Evolutionary conservation across 1,140 invertebrate species (phyloP), one percentile per base, ranked within the genome.

Genomic region (Polyergus mexicanus): DNA sequence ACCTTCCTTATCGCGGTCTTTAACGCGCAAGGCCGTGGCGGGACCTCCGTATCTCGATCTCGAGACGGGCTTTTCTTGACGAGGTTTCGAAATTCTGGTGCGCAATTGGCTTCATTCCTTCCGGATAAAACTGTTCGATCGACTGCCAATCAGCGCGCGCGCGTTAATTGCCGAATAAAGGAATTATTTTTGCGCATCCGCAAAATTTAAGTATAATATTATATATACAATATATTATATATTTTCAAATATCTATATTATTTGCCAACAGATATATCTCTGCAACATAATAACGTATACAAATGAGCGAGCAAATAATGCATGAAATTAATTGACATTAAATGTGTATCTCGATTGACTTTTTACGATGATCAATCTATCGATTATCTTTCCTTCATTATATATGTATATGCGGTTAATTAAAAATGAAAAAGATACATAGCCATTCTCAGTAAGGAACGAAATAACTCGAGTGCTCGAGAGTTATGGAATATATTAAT

Each of bases 1-100:
- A 89, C 88, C 88, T 84, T 63, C 72, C 86, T 89, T 78, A 89
- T 88, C 87, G 74, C 38, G 28, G 71, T 38, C 65, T 72, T 77
- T 41, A 89, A 83, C 60, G 75, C 19, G 86, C 86, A 90, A 90
- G 89, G 89, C 83, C 89, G 77, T 65, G 58, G 13, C 41, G 72
- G 71, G 89, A 90, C 89, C 88, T 88, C 89, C 83, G 54, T 86
- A 90, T 84, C 86, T 87, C 76, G 66, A 90, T 90, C 74, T 76
- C 85, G 56, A 16, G 35, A 32, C 74, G 83, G 69, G 89, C 83
- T 90, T 90, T 90, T 74, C 76, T 90, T 83, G 56, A 10, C 44
- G 41, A 78, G 71, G 54, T 84, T 88, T 90, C 86, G 84, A 90
- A 90, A 88, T 88, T 69, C 69, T 71, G 83, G 25, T 60, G 32